A percentile compares a stretch with the other conserved stretches of the same genome.
These are phyloP conservation scores for Dendrolimus houi DNA, from an alignment of 2,888 invertebrate species.

Conservation along the genomic window DNA sequence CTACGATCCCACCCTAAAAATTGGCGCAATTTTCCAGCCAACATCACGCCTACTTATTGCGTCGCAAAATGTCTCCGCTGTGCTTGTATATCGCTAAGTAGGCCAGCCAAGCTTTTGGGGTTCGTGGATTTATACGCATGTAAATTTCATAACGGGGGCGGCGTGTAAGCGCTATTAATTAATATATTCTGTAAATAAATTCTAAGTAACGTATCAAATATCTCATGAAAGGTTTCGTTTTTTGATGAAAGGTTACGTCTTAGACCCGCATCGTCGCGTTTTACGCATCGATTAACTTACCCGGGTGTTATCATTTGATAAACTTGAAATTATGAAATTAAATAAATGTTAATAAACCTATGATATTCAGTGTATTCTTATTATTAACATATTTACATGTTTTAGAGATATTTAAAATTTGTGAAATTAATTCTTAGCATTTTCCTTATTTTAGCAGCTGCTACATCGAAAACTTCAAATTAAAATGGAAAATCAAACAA, in stretches of 20 bases:
- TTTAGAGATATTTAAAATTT: too few species aligned
- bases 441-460: too few species aligned
- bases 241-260: background rate
- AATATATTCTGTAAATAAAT: conserved; percentile 17
- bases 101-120: conserved; percentile 38
- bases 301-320: too few species aligned
- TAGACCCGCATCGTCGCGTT: too few species aligned
- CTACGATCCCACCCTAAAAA: conserved; percentile 36
- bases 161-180: conserved; percentile 23
- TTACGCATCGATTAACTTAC: too few species aligned
- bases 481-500: too few species aligned
- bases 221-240: conserved; percentile 7
- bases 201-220: conserved; percentile 2
- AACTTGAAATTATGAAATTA: too few species aligned
- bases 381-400: too few species aligned
- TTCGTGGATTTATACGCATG: conserved; percentile 42
- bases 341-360: too few species aligned
- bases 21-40: conserved; percentile 65
- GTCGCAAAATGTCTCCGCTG: conserved; percentile 51
- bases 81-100: conserved; percentile 41
- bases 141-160: conserved; percentile 41
- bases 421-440: too few species aligned
- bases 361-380: too few species aligned
- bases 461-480: too few species aligned
- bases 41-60: conserved; percentile 59